phyloP scores from a whole-genome alignment of 53 echinoderm and acorn worm species.

The Mesocentrotus franciscanus region DNA sequence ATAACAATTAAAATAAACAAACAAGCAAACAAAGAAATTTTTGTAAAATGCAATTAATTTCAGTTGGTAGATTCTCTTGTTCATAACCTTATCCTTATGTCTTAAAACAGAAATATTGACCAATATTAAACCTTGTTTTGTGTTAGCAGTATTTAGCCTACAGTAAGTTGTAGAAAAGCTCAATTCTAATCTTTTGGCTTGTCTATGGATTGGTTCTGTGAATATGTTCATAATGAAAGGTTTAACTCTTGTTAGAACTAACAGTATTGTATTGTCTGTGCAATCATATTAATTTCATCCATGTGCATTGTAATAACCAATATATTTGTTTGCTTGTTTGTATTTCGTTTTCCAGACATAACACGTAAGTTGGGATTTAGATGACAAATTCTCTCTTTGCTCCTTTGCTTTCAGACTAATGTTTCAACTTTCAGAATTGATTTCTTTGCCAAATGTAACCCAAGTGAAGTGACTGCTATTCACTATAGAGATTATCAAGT shows the following conservation, averaged over 20 bases:
- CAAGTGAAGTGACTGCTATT: background rate
- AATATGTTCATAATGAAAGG: background rate
- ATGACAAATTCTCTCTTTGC: background rate
- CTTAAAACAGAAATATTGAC: too few relatives aligned
- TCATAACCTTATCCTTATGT: too few relatives aligned
- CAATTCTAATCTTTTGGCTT: background rate
- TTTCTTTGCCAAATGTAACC: background rate
- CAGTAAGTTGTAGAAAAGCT: too few relatives aligned
- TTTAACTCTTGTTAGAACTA: background rate
- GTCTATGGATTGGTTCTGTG: background rate
- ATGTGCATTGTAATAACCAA: background rate
- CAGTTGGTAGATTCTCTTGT: background rate
- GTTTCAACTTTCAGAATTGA: background rate
- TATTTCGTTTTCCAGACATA: slow-evolving; percentile 45
- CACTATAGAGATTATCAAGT: background rate
- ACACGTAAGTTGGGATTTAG: slow-evolving; percentile 42
- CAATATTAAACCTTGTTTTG: too few relatives aligned
- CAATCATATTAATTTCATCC: background rate
- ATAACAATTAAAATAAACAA: too few relatives aligned
- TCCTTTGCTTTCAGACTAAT: background rate
- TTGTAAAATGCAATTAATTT: too few relatives aligned
- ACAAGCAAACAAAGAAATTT: too few relatives aligned
- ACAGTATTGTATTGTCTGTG: background rate
- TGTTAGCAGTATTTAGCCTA: too few relatives aligned
- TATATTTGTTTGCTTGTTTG: slow-evolving; percentile 19